phyloP scores from a whole-genome alignment of 2,113 vertebrate species.

The Halcyon senegalensis region DNA sequence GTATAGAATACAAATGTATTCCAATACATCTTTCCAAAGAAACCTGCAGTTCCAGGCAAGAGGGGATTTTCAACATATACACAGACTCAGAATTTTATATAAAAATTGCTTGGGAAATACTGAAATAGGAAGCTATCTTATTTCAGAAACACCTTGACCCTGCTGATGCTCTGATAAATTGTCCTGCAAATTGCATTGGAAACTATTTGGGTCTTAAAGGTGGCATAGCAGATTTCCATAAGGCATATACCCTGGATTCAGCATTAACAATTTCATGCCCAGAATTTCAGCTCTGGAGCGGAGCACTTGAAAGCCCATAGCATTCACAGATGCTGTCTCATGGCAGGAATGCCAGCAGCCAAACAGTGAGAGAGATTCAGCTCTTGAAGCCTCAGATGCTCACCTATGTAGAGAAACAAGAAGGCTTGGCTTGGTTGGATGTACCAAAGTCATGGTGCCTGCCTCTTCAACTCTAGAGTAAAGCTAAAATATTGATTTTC shows the following conservation, averaged over 20 bases:
- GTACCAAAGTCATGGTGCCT: rapidly evolving
- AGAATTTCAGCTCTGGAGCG: background rate
- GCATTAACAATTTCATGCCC: background rate
- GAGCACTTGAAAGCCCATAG: background rate
- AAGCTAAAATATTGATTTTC: background rate
- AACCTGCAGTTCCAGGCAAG: background rate
- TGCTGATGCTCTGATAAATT: background rate
- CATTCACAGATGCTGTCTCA: background rate
- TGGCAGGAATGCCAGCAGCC: background rate
- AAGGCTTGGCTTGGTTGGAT: background rate
- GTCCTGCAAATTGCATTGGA: background rate
- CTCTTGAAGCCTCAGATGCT: background rate
- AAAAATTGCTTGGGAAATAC: background rate
- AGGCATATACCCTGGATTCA: background rate
- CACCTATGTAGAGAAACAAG: background rate
- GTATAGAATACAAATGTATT: too few species aligned
- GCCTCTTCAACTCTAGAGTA: background rate
- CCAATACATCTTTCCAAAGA: background rate
- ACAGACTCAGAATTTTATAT: background rate
- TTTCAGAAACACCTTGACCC: background rate
- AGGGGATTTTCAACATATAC: background rate
- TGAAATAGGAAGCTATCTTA: background rate
- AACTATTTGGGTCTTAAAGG: background rate
- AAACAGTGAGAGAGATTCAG: background rate
- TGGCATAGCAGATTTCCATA: rapidly evolving